A percentile compares a stretch with the other conserved stretches of the same genome.
Conservation (phyloP, 2,113 vertebrate species). For the Sinocyclocheilus rhinocerous region DNA sequence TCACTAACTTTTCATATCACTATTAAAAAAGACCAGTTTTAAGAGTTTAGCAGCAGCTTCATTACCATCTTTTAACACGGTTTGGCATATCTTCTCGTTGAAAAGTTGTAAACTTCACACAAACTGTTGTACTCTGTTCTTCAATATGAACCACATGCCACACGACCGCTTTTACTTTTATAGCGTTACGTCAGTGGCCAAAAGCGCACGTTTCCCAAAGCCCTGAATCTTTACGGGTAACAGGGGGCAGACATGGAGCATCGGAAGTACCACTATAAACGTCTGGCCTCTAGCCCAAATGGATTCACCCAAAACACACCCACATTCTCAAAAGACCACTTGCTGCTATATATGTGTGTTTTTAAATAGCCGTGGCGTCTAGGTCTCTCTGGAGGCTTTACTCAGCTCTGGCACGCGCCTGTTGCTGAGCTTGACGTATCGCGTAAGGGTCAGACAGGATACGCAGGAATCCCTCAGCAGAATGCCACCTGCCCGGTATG, state of each 20-base stretch:
- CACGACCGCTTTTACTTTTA: slow-evolving; percentile 16
- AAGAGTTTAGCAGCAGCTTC: not conserved
- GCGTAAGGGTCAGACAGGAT: slow-evolving; percentile 45
- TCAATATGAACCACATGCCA: not conserved
- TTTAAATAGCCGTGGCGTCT: not conserved
- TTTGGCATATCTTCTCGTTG: slow-evolving; percentile 5
- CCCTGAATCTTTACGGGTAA: slow-evolving; percentile 16
- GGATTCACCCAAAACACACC: slow-evolving; percentile 35
- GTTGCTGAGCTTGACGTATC: slow-evolving; percentile 53
- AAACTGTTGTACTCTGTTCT: not conserved
- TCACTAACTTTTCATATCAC: not conserved
- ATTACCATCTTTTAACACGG: slow-evolving; percentile 28
- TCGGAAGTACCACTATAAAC: slow-evolving; percentile 35
- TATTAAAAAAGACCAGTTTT: not conserved
- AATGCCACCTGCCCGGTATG: slow-evolving; percentile 57
- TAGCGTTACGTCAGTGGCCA: slow-evolving; percentile 42
- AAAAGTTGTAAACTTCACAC: not conserved
- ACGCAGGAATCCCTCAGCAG: slow-evolving; percentile 46
- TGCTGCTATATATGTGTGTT: not conserved
- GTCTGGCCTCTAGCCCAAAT: not conserved
- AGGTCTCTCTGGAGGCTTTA: slow-evolving; percentile 51
- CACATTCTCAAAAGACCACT: slow-evolving; percentile 16
- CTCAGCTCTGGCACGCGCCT: slow-evolving; percentile 61
- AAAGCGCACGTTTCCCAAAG: slow-evolving; percentile 29
- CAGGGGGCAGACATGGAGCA: slow-evolving; percentile 41